Percentiles rank a stretch among this genome's conserved stretches.
These are phyloP conservation scores for Tiphia femorata DNA, from an alignment of 2,888 invertebrate genomes.

Conservation along the genomic window DNA sequence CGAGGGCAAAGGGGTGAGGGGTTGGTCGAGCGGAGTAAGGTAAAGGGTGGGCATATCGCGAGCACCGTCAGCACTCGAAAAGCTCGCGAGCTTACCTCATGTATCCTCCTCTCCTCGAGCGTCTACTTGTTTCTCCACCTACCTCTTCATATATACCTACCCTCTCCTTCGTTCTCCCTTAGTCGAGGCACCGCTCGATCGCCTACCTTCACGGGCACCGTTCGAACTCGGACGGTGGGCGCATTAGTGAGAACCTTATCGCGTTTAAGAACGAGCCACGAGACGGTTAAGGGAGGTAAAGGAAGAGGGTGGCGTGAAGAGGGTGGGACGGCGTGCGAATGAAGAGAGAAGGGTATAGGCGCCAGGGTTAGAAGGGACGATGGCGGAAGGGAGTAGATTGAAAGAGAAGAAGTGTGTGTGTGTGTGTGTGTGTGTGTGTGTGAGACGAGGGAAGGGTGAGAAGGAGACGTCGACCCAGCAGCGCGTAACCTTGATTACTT, in stretches of 20 bases:
- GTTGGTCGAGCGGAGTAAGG: constrained; percentile 5
- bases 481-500: constrained; percentile 2
- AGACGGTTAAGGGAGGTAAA: neutral
- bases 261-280: neutral
- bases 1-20: too few relatives aligned
- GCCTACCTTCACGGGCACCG: neutral
- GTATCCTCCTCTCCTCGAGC: neutral
- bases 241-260: neutral
- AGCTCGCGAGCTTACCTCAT: constrained; percentile 22
- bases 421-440: too few relatives aligned
- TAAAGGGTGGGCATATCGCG: constrained; percentile 24
- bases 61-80: constrained; percentile 36
- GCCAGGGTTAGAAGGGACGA: too few relatives aligned
- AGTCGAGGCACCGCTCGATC: neutral
- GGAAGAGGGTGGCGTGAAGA: neutral
- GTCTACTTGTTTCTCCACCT: constrained; percentile 1
- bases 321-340: neutral
- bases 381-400: too few relatives aligned
- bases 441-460: too few relatives aligned
- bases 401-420: too few relatives aligned
- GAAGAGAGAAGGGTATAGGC: neutral
- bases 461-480: too few relatives aligned
- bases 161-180: neutral
- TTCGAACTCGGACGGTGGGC: neutral
- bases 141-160: too few relatives aligned